Conservation (phyloP, 2,113 vertebrate species). For the Uria lomvia region DNA sequence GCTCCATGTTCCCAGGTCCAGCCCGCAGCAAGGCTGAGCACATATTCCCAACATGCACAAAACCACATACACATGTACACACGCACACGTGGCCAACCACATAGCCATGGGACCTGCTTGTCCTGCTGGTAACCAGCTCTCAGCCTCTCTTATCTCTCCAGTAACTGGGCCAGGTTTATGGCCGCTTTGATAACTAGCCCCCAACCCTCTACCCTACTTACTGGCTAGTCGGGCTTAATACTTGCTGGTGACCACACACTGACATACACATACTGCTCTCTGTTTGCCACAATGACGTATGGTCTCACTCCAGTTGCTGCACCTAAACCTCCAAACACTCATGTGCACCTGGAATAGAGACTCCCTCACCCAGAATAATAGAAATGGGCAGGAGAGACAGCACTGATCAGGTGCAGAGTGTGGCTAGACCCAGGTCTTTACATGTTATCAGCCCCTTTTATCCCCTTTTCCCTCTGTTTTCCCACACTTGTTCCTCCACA, state of each 20-base stretch:
- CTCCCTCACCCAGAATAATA: not conserved
- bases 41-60: not conserved
- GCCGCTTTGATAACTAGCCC: not conserved
- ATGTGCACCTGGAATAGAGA: not conserved
- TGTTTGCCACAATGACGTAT: accelerated
- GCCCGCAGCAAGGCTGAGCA: accelerated
- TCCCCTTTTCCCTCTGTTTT: not conserved
- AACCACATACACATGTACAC: not conserved
- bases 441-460: not conserved
- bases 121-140: not conserved
- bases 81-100: accelerated
- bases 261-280: not conserved
- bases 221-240: not conserved
- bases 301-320: not conserved
- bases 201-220: not conserved
- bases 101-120: not conserved
- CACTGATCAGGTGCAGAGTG: not conserved
- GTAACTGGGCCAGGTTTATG: not conserved
- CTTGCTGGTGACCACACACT: accelerated
- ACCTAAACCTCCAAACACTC: not conserved
- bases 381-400: not conserved
- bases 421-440: not conserved
- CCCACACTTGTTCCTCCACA: not conserved
- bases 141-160: not conserved
- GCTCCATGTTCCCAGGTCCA: not conserved